Base-by-base conservation (phyloP, 2,888 invertebrate genomes). In the Thyatira batis region DNA sequence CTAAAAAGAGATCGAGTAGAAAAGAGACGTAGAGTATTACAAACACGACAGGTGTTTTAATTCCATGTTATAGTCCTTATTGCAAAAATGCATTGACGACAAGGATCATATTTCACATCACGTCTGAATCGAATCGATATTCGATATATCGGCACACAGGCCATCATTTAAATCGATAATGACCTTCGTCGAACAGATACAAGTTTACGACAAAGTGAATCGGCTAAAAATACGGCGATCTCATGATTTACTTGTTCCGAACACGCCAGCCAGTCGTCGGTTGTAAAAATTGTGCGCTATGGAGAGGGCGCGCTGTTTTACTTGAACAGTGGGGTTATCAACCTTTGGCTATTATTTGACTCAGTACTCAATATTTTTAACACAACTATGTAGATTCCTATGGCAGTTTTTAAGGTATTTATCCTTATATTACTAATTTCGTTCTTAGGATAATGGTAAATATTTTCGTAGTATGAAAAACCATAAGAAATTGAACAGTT, bases 141-240 rank as follows among this genome's bases (percentile, higher is more conserved):
- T 33, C 33, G 39, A 39, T 45, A n/a, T 20, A 45, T 20, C 20
- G 20, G 20, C 11, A 17, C 43, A 45, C 23, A 21, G 10, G 45
- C 23, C 9, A 48, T 27, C 17, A 48, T 48, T 27, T 48, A 4
- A 48, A 65, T 72, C 71, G 71, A 68, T 69, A 62, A 56, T 66
- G 75, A 76, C 79, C 77, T 80, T 77, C 76, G 61, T 60, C 58
- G 66, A 69, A 61, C 67, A 73, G 61, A 72, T 74, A 73, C 73
- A 67, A 67, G 73, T 78, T 81, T 77, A 82, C 76, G 82, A 79
- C 78, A 79, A 74, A 73, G 71, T 75, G 69, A 71, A 58, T 50
- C 45, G 56, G 62, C 80, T 82, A 82, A 83, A 82, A 84, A 86
- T 86, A 85, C 73, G 49, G 58, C 58, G 61, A 71, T 72, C 65